Conservation (phyloP, 2,113 vertebrate species). For the Tonatia bakeri region DNA sequence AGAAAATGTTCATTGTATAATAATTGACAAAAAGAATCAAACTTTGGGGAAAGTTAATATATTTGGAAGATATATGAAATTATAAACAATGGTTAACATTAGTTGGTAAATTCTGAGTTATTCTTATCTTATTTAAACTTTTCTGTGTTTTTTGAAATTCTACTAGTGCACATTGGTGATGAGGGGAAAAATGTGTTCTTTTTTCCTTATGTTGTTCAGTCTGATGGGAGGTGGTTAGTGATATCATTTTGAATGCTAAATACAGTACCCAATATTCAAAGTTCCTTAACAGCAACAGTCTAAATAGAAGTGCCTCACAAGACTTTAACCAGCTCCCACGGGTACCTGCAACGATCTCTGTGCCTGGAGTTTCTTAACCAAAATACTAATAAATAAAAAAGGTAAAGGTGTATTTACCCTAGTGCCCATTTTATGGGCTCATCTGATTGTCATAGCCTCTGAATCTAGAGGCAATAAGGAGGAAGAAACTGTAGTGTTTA, state of each 20-base stretch:
- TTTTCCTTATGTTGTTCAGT: neutral
- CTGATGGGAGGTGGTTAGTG: neutral
- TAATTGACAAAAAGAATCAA: neutral
- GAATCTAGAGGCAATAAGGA: neutral
- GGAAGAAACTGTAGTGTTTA: neutral
- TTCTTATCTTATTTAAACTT: conserved; percentile 6
- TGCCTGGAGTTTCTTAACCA: neutral
- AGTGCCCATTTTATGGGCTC: neutral
- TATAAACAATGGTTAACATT: neutral
- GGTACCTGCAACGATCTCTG: neutral
- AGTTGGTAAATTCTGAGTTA: conserved; percentile 16
- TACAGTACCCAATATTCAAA: neutral
- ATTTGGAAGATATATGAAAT: neutral
- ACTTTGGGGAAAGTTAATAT: neutral
- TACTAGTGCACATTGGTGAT: neutral
- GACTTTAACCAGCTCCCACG: neutral
- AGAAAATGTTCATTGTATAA: neutral
- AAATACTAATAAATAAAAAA: neutral
- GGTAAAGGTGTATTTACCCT: neutral
- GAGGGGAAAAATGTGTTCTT: neutral
- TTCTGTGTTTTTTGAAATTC: neutral
- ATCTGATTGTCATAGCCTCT: neutral
- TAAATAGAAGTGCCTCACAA: neutral
- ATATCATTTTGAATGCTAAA: neutral
- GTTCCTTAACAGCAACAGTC: neutral